Base-by-base conservation (phyloP, 1,140 invertebrate genomes). In the Asbolus verrucosus region DNA sequence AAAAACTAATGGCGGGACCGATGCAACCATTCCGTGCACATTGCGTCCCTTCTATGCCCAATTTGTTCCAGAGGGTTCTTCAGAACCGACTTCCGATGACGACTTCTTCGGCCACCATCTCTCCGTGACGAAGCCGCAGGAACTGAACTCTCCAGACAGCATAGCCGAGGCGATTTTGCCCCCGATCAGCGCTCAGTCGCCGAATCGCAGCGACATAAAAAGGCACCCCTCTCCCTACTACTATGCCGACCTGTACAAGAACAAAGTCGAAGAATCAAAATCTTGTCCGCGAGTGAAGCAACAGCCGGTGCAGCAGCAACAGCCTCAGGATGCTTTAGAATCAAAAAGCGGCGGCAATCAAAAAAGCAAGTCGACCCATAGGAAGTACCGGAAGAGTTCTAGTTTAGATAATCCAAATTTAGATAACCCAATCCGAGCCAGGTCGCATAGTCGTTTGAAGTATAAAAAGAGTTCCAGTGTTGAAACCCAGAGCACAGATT, bases 191-290 rank as follows among this genome's bases (percentile, higher is more conserved):
- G 80, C 83, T 31, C 80, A 82, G 61, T 83, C 82, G 0, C 81
- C 83, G 13, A 9, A 81, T 76, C 50, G 82, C 77, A 38, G 78
- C 75, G 72, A 69, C 71, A 73, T 77, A 71, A 88, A 85, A 80
- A 85, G 89, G n/a, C 90, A 92, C 75, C 90, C 90, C 1, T 92
- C 90, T 15, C 90, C 91, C 0, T 92, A 92, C 73, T 92, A 92
- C 75, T 92, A 92, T 85, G 90, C 89, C 0, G 91, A 92, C 78
- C 77, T 92, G 9, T 89, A 91, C 67, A 90, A 89, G 77, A 80
- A 82, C 50, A 83, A 83, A 76, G 71, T 71, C 11, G 66, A 77
- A 30, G 75, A 76, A 31, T 73, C 62, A 33, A 70, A 61, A 60
- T 43, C 41, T 6, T 62, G 38, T 46, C 27, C 43, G 36, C 30